A percentile compares a stretch with the other conserved stretches of the same genome.
Evolutionary conservation across 30 jellyfish, hydroid and myxozoan genomes (phyloP).

Genomic region (Pseudorhiza aurosa): DNA sequence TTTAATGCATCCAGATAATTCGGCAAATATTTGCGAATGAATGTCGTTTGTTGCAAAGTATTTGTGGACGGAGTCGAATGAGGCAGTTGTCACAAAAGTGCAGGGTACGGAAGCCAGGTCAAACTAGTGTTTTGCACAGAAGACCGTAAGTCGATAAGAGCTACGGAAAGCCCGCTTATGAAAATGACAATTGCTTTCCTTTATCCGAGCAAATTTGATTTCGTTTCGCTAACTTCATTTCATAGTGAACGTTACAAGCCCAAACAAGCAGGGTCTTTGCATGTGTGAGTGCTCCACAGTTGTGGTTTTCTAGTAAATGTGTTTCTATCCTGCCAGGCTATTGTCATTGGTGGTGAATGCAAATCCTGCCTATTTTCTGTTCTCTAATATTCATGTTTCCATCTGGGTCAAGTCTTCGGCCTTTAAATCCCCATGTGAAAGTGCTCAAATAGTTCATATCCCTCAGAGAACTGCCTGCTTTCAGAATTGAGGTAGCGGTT

Average conservation of each 20-base stretch:
- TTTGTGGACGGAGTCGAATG: no score
- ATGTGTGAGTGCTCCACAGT: background rate
- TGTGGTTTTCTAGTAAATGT: background rate
- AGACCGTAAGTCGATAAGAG: background rate
- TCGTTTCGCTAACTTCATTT: background rate
- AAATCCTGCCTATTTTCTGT: background rate
- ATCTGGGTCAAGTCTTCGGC: slow-evolving; percentile 5
- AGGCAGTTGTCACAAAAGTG: no score
- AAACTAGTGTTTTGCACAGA: background rate
- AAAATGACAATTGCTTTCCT: background rate
- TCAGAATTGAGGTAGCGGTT: no score
- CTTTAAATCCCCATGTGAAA: background rate
- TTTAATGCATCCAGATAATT: no score
- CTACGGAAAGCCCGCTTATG: background rate
- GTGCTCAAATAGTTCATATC: no score
- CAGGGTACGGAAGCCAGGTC: slow-evolving; percentile 7
- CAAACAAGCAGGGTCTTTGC: background rate
- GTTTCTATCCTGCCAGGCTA: background rate
- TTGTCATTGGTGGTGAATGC: background rate
- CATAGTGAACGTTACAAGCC: background rate
- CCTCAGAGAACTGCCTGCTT: no score
- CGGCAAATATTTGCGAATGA: no score
- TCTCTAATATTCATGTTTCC: background rate
- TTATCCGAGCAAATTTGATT: slow-evolving; percentile 20
- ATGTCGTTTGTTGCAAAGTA: no score